Evolutionary conservation across 2,888 invertebrate genomes (phyloP), one percentile per base, ranked within the genome.

Genomic region (Campopleginae sp.): DNA sequence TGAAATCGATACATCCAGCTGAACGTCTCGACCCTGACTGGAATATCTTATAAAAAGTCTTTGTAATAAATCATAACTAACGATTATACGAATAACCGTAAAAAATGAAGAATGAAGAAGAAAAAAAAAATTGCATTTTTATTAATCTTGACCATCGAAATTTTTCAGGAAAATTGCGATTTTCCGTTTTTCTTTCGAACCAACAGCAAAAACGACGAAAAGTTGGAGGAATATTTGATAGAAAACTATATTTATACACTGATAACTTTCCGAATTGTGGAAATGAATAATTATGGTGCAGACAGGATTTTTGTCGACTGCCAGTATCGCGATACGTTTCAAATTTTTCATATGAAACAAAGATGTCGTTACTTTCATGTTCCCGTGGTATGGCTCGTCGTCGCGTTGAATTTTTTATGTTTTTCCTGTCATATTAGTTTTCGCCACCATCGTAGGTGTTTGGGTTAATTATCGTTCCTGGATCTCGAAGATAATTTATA

Each of bases 1-100:
- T 48, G 99, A 99, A 95, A 97, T 99, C 88, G 98, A 98, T 92
- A 92, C 93, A 70, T 88, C 80, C 61, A 85, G 76, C 70, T 85
- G 71, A 85, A 51, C 74, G 14, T 74, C 7, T n/a, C 14, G 14
- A 58, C 27, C 27, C 58, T 14, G 23, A 58, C 17, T 31, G 68
- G 19, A 61, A 63, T 23, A 12, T 72, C n/a, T 77, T 48, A 68
- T 65, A 74, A 12, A 12, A 44, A 46, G 74, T 71, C 65, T 66
- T 70, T 33, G 17, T 66, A 33, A 71, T 58, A 48, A 61, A 85
- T 68, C 71, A 58, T 77, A 85, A 80, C 78, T 78, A 77, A 58
- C 27, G 58, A 58, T 86, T 80, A 71, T 72, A 38, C 51, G 10
- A 66, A 68, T 75, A 27, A 33, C 46, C 44, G 19, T 54, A 5